Percentiles rank a stretch among this genome's conserved stretches.
Conservation (phyloP, 2,113 vertebrate genomes). For the Procavia capensis region DNA sequence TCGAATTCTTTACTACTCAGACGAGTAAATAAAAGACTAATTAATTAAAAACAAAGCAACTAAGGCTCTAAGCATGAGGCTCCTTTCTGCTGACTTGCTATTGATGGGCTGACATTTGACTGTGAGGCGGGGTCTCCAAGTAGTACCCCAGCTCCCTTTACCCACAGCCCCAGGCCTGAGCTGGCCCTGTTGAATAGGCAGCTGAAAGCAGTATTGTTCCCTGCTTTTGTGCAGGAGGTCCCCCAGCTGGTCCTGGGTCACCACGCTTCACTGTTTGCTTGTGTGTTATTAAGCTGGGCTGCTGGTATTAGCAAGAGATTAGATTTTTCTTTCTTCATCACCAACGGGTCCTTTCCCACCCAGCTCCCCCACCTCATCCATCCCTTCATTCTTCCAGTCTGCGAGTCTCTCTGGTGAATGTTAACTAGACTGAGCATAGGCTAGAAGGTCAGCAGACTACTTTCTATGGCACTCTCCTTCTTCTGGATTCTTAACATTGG, state of each 20-base stretch:
- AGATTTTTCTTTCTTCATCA: constrained; percentile 59
- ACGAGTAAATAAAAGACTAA: constrained; percentile 67
- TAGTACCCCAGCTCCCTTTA: neutral
- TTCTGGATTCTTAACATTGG: neutral
- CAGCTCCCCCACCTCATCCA: neutral
- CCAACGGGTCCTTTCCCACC: neutral
- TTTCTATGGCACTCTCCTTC: neutral
- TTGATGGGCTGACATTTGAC: constrained; percentile 57
- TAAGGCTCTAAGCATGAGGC: constrained; percentile 15
- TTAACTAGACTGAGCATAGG: constrained; percentile 39
- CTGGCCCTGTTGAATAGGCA: neutral
- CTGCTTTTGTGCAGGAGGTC: constrained; percentile 39
- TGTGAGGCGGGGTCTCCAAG: neutral
- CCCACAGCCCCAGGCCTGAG: neutral
- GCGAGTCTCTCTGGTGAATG: constrained; percentile 34
- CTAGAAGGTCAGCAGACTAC: neutral
- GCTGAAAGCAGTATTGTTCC: constrained; percentile 52
- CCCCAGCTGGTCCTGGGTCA: constrained; percentile 70
- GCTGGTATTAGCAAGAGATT: constrained; percentile 70
- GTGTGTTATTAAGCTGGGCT: constrained; percentile 47
- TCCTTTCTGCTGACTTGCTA: constrained; percentile 25
- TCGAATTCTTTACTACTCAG: constrained; percentile 45
- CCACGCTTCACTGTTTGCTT: constrained; percentile 46
- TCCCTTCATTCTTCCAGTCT: neutral
- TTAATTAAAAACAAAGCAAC: constrained; percentile 68